Evolutionary conservation across 2,113 vertebrate species (phyloP).

Genomic region (Mus spicilegus): DNA sequence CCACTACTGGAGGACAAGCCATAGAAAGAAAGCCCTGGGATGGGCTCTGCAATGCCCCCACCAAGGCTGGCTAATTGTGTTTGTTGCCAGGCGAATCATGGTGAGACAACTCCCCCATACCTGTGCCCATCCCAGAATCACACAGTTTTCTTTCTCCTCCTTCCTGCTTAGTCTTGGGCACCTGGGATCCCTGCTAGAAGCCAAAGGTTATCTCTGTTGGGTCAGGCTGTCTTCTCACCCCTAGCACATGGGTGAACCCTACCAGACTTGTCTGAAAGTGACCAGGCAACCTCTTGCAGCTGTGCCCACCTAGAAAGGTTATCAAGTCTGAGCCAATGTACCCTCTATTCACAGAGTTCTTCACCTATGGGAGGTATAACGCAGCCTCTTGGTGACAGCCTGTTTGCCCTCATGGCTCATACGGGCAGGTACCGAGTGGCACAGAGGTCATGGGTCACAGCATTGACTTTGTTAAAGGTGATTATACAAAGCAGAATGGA

Average conservation of each 20-base stretch:
- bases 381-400: not conserved
- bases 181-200: not conserved
- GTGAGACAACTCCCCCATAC: not conserved
- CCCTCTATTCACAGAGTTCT: not conserved
- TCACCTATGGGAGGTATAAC: not conserved
- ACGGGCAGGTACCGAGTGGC: not conserved
- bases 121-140: not conserved
- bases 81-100: not conserved
- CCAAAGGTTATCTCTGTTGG: not conserved
- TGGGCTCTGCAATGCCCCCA: fast-evolving
- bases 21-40: not conserved
- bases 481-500: not conserved
- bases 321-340: too few species aligned
- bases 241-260: not conserved
- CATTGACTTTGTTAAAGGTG: not conserved
- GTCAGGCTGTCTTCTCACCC: not conserved
- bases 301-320: not conserved
- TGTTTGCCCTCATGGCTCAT: not conserved
- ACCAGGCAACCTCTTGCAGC: not conserved
- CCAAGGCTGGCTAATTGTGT: not conserved
- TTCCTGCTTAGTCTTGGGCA: not conserved
- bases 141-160: not conserved
- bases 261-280: not conserved
- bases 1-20: not conserved
- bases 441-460: not conserved